Conservation (phyloP, 2,888 invertebrate genomes). For the Tanaodytes sp. region DNA sequence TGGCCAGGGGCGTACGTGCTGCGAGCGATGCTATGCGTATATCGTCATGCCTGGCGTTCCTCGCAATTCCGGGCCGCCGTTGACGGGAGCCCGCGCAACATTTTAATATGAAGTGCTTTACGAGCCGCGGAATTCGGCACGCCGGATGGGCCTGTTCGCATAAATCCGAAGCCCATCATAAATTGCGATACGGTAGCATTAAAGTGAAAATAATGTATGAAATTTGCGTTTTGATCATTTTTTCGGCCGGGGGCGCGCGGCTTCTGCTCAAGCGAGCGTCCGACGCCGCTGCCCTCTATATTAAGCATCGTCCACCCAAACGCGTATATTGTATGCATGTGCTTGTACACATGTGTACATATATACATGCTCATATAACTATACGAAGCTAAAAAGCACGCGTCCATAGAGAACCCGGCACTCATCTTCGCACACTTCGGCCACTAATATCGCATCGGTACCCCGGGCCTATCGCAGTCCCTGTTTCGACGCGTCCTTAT, state of each 20-base stretch:
- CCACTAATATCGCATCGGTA: background rate
- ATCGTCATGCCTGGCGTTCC: conserved; percentile 49
- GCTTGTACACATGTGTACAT: too few species aligned
- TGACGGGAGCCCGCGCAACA: conserved; percentile 64
- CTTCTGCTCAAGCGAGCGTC: conserved; percentile 62
- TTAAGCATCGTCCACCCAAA: too few species aligned
- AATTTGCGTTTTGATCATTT: conserved; percentile 72
- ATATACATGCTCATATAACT: background rate
- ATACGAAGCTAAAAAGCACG: background rate
- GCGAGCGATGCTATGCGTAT: conserved; percentile 39
- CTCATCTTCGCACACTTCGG: background rate
- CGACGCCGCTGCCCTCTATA: conserved; percentile 41
- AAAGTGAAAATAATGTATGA: conserved; percentile 72
- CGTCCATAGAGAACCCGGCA: background rate
- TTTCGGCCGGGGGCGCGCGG: conserved; percentile 70
- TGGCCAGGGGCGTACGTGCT: conserved; percentile 38
- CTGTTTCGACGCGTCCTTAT: background rate
- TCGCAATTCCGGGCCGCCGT: conserved; percentile 65
- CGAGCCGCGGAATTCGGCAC: conserved; percentile 57
- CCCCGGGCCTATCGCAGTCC: conserved; percentile 2
- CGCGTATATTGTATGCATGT: too few species aligned
- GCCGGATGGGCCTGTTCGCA: conserved; percentile 58
- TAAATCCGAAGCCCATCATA: conserved; percentile 70
- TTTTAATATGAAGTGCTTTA: conserved; percentile 68
- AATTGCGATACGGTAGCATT: conserved; percentile 72